Evolutionary conservation across 2,888 invertebrate genomes (phyloP).

Genomic region (Eilema sororculum): DNA sequence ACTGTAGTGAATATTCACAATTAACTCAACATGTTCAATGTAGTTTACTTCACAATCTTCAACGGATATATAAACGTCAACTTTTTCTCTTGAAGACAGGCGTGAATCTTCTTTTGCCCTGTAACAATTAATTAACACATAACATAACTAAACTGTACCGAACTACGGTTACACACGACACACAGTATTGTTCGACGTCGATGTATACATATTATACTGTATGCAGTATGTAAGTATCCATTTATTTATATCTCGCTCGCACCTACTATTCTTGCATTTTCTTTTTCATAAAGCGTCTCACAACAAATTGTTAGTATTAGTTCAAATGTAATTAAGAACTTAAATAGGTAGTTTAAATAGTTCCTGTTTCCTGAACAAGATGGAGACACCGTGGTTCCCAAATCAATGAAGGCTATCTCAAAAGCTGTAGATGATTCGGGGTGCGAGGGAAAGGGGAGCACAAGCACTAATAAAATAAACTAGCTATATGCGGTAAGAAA

Average conservation of each 20-base stretch:
- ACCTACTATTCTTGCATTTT: neutral
- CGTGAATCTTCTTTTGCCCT: constrained; percentile 34
- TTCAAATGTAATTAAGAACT: no score
- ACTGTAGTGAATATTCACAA: constrained; percentile 90
- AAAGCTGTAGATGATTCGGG: no score
- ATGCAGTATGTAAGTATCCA: no score
- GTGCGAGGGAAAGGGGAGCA: no score
- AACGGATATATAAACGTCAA: constrained; percentile 81
- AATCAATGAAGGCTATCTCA: no score
- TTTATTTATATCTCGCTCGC: neutral
- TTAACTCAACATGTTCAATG: constrained; percentile 95
- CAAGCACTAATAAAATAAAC: no score
- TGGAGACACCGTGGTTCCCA: no score
- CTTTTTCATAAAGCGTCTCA: neutral
- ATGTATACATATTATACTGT: no score
- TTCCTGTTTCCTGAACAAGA: no score
- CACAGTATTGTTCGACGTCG: no score
- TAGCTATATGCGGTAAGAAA: no score
- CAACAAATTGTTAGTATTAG: neutral
- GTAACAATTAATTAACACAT: constrained; percentile 21
- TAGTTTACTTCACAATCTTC: constrained; percentile 89
- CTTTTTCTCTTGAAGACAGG: constrained; percentile 60
- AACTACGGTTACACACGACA: neutral
- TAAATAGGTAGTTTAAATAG: no score
- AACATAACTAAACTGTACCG: neutral